Evolutionary conservation across 2,113 vertebrate species (phyloP).

Genomic region (Pristiophorus japonicus): DNA sequence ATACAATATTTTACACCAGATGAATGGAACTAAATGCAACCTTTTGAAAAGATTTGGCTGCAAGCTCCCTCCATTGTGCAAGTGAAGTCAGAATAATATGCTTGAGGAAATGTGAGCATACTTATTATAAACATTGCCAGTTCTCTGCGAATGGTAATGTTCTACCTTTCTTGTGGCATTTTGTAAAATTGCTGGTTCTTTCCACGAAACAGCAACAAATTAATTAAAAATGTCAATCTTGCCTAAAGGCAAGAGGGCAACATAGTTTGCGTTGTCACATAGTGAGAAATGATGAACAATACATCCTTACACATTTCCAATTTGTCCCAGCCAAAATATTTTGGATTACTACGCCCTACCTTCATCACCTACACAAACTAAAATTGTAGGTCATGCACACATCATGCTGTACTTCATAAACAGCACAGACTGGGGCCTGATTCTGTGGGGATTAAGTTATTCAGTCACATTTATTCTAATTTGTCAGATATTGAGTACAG

Average conservation of each 20-base stretch:
- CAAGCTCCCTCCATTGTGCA: background rate
- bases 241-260: background rate
- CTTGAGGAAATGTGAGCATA: background rate
- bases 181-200: background rate
- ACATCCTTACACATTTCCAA: background rate
- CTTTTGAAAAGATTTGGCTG: slow-evolving; percentile 26
- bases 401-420: background rate
- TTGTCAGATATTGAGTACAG: slow-evolving; percentile 14
- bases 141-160: background rate
- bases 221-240: background rate
- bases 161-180: background rate
- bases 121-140: background rate
- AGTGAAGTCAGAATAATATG: slow-evolving; percentile 22
- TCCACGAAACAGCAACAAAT: background rate
- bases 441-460: background rate
- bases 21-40: slow-evolving; percentile 14
- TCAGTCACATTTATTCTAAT: background rate
- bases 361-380: background rate
- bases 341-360: background rate
- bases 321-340: background rate
- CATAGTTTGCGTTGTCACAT: too few species aligned
- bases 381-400: background rate
- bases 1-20: slow-evolving; percentile 8
- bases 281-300: background rate
- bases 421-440: background rate